Percentiles rank a stretch among this genome's conserved stretches.
These are phyloP conservation scores for Rhombomys opimus DNA, from an alignment of 2,113 vertebrate genomes.

Conservation along the genomic window DNA sequence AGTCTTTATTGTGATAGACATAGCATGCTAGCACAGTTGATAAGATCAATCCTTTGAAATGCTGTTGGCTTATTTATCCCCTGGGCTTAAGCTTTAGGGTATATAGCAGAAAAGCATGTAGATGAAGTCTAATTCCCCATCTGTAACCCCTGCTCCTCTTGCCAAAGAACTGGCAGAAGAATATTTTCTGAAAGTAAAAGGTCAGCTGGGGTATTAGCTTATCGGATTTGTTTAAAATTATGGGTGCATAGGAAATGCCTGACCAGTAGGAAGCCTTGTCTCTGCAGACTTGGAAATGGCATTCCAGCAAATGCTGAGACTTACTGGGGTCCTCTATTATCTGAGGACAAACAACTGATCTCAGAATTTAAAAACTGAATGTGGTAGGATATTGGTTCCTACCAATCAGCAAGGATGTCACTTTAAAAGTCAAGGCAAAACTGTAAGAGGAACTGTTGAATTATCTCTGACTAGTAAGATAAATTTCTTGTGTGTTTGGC, in stretches of 20 bases:
- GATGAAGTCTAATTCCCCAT: background rate
- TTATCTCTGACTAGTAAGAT: background rate
- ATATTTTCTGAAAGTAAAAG: slow-evolving; percentile 25
- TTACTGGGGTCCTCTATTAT: background rate
- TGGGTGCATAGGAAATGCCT: background rate
- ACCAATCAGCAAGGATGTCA: slow-evolving; percentile 18
- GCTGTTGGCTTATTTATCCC: background rate
- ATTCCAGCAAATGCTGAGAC: background rate
- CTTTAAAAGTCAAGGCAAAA: slow-evolving; percentile 15
- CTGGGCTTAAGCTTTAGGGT: background rate
- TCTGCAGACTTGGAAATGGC: background rate
- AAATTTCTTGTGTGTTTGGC: background rate
- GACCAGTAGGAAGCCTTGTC: background rate
- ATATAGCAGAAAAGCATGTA: background rate
- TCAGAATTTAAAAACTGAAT: slow-evolving; percentile 40
- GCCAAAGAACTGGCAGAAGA: background rate
- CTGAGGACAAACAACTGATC: slow-evolving; percentile 19
- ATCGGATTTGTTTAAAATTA: background rate
- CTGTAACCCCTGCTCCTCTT: background rate
- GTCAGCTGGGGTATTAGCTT: background rate
- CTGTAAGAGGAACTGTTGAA: background rate
- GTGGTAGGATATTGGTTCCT: background rate
- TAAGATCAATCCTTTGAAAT: slow-evolving; percentile 26
- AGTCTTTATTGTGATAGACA: background rate
- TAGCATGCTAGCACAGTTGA: background rate